A percentile compares a stretch with the other conserved stretches of the same genome.
Evolutionary conservation across 2,113 vertebrate genomes (phyloP).

Genomic region (Carassius gibelio): DNA sequence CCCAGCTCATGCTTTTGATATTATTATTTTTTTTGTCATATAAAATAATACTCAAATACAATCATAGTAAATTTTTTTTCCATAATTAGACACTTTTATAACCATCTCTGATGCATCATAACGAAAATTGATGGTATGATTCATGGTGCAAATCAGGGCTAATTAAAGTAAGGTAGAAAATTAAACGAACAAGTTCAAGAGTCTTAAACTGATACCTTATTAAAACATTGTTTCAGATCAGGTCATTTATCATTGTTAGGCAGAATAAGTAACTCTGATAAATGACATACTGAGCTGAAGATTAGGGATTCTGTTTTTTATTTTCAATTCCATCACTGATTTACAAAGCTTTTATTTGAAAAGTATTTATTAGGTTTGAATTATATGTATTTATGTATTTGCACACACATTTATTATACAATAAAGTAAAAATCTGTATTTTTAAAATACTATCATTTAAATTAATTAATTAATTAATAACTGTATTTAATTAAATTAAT

Average conservation of each 20-base stretch:
- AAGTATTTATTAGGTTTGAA: neutral
- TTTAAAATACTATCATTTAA: no score
- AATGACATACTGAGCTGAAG: neutral
- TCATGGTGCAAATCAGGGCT: neutral
- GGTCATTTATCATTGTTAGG: neutral
- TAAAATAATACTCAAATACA: neutral
- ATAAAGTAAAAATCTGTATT: no score
- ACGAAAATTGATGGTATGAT: neutral
- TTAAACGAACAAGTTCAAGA: neutral
- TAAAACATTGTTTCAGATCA: neutral
- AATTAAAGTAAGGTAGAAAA: neutral
- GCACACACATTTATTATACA: neutral
- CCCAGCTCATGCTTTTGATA: neutral
- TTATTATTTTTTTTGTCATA: neutral
- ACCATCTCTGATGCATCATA: neutral
- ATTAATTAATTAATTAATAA: no score
- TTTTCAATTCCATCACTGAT: neutral
- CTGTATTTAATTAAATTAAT: no score
- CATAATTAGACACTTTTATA: neutral
- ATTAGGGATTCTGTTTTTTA: neutral
- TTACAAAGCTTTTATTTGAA: neutral
- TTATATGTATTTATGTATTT: no score
- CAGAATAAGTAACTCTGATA: slow-evolving; percentile 4
- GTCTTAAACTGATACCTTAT: neutral
- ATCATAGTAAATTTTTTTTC: neutral